Evolutionary conservation across 2,888 invertebrate species (phyloP).

Genomic region (Pterostichus madidus): DNA sequence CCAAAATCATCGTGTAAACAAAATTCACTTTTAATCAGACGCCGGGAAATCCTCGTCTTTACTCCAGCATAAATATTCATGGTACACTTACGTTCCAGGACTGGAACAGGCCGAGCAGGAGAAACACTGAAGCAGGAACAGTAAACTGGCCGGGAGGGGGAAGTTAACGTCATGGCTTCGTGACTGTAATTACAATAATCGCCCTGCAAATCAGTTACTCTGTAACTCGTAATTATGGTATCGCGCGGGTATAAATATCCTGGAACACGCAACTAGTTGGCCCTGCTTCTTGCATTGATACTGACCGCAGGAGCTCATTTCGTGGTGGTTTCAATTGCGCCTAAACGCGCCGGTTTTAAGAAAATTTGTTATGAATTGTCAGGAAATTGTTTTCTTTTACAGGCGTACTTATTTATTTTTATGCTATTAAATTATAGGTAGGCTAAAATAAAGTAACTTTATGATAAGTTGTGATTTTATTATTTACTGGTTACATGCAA

Average conservation of each 20-base stretch:
- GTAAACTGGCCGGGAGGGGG: slow-evolving; percentile 10
- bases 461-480: no score
- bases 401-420: no score
- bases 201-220: slow-evolving; percentile 61
- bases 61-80: slow-evolving; percentile 62
- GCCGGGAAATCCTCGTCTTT: slow-evolving; percentile 37
- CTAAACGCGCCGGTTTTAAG: not conserved
- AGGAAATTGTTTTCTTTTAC: not conserved
- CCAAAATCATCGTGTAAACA: slow-evolving; percentile 54
- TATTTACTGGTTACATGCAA: no score
- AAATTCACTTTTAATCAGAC: slow-evolving; percentile 62
- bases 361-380: slow-evolving; percentile 5
- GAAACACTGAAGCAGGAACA: not conserved
- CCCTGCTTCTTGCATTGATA: not conserved
- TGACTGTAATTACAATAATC: slow-evolving; percentile 67
- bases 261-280: slow-evolving; percentile 51
- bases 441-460: not conserved
- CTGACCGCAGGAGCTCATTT: slow-evolving; percentile 26
- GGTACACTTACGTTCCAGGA: slow-evolving; percentile 16
- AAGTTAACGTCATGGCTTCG: slow-evolving; percentile 53
- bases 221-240: slow-evolving; percentile 63
- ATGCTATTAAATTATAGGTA: no score
- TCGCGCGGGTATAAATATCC: slow-evolving; percentile 55
- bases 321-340: not conserved
- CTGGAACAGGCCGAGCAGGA: slow-evolving; percentile 14